phyloP scores from a whole-genome alignment of 2,888 invertebrate genomes.

The Acleris laterana region DNA sequence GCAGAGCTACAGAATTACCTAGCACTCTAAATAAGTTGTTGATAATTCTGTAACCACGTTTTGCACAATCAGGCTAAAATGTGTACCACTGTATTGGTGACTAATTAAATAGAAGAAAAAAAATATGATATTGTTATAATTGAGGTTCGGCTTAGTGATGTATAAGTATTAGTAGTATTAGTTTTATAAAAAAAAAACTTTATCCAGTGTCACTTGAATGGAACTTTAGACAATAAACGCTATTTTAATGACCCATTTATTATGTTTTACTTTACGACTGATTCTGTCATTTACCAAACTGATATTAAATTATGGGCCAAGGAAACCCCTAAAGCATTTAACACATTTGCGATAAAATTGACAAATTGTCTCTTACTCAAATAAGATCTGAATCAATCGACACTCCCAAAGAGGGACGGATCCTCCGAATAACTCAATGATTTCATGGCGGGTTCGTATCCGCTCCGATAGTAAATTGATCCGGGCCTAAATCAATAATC shows the following conservation, averaged over 20 bases:
- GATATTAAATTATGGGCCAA: too few species aligned
- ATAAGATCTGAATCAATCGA: constrained; percentile 8
- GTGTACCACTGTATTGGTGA: too few species aligned
- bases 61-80: too few species aligned
- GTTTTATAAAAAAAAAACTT: too few species aligned
- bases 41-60: too few species aligned
- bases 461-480: constrained; percentile 17
- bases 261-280: neutral
- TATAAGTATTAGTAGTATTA: too few species aligned
- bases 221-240: too few species aligned
- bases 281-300: neutral
- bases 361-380: constrained; percentile 5
- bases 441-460: constrained; percentile 11
- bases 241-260: neutral
- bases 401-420: constrained; percentile 9
- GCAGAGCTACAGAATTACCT: too few species aligned
- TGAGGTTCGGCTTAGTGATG: too few species aligned
- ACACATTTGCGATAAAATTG: neutral
- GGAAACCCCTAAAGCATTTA: neutral
- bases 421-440: constrained; percentile 22
- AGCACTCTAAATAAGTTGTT: too few species aligned
- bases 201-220: too few species aligned
- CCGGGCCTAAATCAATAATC: constrained; percentile 24
- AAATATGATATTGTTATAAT: too few species aligned
- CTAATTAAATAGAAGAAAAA: neutral